These are phyloP conservation scores for Lepidurus apus DNA, from an alignment of 1,140 invertebrate species.

Conservation along the genomic window DNA sequence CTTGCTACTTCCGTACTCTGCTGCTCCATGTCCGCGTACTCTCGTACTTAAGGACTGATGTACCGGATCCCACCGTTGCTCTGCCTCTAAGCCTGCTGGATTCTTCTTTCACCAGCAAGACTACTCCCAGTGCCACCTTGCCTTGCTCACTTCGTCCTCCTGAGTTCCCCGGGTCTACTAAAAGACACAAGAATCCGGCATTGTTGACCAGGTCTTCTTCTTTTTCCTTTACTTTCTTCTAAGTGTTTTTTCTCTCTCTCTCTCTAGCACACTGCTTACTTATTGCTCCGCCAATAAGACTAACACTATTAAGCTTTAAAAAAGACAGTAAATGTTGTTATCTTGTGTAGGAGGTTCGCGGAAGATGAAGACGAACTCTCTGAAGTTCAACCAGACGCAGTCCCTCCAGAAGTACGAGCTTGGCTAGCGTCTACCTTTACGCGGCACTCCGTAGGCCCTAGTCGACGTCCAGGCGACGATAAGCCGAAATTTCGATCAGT, in stretches of 20 bases:
- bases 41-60: background rate
- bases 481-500: conserved; percentile 87
- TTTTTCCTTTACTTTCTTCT: background rate
- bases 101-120: conserved; percentile 5
- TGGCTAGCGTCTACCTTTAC: conserved; percentile 98
- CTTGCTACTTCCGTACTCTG: background rate
- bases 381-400: conserved; percentile 90
- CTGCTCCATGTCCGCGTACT: background rate
- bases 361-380: conserved; percentile 92
- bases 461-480: conserved; percentile 64
- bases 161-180: conserved; percentile 2
- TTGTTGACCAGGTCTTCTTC: background rate
- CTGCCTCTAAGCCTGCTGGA: conserved; percentile 13
- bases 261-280: background rate
- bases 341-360: conserved; percentile 55
- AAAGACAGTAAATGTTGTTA: background rate
- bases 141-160: background rate
- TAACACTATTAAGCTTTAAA: background rate
- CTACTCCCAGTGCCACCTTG: background rate
- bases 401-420: conserved; percentile 89
- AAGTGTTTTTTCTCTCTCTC: background rate
- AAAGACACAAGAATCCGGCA: conserved; percentile 2
- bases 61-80: background rate
- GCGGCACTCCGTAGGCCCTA: conserved; percentile 64
- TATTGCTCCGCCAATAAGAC: conserved; percentile 2